Conservation (phyloP, 2,113 vertebrate genomes). For the Pachypanchax playfairii region DNA sequence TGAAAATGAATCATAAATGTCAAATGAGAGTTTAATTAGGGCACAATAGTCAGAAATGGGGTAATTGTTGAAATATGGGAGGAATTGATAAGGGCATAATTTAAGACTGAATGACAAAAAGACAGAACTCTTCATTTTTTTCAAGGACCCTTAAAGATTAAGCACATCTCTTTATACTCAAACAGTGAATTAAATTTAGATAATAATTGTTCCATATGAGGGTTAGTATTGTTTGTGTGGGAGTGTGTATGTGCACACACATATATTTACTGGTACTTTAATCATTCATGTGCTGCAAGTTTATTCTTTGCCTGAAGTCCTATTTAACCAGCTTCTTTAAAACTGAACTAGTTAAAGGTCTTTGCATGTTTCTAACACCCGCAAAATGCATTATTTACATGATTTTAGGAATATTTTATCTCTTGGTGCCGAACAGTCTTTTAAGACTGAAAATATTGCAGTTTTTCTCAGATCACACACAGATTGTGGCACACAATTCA, state of each 20-base stretch:
- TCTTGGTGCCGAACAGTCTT: too few species aligned
- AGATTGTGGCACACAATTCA: not conserved
- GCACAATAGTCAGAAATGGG: conserved; percentile 10
- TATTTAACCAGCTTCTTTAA: too few species aligned
- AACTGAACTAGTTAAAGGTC: too few species aligned
- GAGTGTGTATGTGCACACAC: too few species aligned
- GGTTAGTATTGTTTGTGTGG: too few species aligned
- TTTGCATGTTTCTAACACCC: too few species aligned
- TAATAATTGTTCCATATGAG: not conserved
- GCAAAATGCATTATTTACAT: too few species aligned
- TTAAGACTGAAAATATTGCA: too few species aligned
- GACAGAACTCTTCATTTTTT: not conserved
- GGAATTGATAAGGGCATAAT: conserved; percentile 9
- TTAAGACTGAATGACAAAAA: not conserved
- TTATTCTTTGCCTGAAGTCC: too few species aligned
- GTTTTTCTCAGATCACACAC: not conserved
- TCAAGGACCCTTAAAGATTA: not conserved
- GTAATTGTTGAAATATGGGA: not conserved
- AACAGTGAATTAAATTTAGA: not conserved
- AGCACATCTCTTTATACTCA: not conserved
- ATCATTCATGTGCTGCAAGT: too few species aligned
- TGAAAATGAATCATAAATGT: conserved; percentile 43
- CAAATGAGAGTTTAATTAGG: conserved; percentile 28
- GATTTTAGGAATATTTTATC: too few species aligned
- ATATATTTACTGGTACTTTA: too few species aligned